Evolutionary conservation across 2,113 vertebrate species (phyloP).

Genomic region (Engystomops pustulosus): DNA sequence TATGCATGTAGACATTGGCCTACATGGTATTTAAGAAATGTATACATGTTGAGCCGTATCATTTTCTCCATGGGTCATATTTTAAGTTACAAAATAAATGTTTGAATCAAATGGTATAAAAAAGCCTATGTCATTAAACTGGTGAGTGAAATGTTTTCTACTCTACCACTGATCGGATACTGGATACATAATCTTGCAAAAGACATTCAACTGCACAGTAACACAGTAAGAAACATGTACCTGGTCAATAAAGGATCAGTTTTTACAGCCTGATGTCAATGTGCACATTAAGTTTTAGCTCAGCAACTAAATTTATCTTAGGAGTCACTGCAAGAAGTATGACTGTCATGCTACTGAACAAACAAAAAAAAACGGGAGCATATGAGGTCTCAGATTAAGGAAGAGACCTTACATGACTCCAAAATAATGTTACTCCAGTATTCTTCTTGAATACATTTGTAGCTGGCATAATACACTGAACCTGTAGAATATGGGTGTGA

Average conservation of each 20-base stretch:
- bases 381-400: constrained; percentile 14
- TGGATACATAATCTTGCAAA: too few relatives aligned
- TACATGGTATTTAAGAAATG: too few relatives aligned
- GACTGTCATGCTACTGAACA: constrained; percentile 33
- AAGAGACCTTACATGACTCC: constrained; percentile 29
- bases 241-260: neutral
- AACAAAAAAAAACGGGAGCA: constrained; percentile 31
- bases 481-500: neutral
- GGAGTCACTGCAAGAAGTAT: constrained; percentile 27
- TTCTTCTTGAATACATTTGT: neutral
- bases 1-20: too few relatives aligned
- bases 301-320: constrained; percentile 43
- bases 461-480: neutral
- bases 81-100: too few relatives aligned
- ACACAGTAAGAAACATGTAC: neutral
- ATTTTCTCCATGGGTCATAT: too few relatives aligned
- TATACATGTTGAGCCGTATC: too few relatives aligned
- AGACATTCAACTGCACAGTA: too few relatives aligned
- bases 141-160: too few relatives aligned
- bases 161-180: too few relatives aligned
- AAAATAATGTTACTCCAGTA: constrained; percentile 26
- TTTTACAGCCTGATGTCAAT: neutral
- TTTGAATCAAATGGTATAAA: too few relatives aligned
- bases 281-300: constrained; percentile 24
- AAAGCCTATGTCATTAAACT: too few relatives aligned